Evolutionary conservation across 2,797 vertebrate species (phyloP).

Genomic region (Chrysocyon brachyurus): DNA sequence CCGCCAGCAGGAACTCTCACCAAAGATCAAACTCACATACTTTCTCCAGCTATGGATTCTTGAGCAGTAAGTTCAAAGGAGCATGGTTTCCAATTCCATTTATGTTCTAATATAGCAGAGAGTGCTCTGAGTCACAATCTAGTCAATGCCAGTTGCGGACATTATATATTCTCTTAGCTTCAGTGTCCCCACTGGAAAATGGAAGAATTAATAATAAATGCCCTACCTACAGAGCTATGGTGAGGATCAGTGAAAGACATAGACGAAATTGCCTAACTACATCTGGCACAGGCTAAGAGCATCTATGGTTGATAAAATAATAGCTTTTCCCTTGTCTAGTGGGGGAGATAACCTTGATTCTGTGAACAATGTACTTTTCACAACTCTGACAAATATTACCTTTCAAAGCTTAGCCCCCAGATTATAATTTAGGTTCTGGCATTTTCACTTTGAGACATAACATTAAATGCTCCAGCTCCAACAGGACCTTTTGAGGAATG

Average conservation of each 20-base stretch:
- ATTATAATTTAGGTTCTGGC: background rate
- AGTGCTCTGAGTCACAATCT: background rate
- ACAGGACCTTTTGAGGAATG: background rate
- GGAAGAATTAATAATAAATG: constrained; percentile 7
- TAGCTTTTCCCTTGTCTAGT: background rate
- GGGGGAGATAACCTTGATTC: background rate
- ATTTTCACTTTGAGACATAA: constrained; percentile 39
- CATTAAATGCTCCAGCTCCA: background rate
- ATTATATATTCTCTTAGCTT: background rate
- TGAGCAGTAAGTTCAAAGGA: background rate
- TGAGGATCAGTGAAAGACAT: background rate
- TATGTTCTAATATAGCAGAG: background rate
- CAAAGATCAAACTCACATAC: background rate
- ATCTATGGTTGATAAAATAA: background rate
- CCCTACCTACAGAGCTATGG: background rate
- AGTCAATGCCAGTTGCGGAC: background rate
- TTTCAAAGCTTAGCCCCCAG: constrained; percentile 17
- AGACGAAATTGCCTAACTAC: background rate
- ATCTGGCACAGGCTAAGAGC: background rate
- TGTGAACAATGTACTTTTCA: background rate
- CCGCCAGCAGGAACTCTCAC: background rate
- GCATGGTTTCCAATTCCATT: background rate
- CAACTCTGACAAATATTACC: background rate
- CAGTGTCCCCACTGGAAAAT: background rate
- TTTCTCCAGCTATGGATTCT: background rate